Percentiles rank a stretch among this genome's conserved stretches.
Conservation (phyloP, 2,888 invertebrate species). For the Drosophila kambysellisi region DNA sequence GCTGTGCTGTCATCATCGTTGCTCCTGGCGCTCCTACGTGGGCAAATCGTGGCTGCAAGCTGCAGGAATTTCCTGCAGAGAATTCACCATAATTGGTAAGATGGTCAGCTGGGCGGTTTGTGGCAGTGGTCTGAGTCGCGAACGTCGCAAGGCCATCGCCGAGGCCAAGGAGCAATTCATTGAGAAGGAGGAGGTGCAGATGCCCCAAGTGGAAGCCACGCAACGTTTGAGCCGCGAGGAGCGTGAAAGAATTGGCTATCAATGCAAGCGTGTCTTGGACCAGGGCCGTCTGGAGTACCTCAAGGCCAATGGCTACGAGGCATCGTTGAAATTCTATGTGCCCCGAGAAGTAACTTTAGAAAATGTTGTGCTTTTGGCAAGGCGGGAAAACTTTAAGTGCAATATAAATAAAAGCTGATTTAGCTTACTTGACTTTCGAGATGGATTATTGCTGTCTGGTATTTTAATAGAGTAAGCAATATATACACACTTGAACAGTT, state of each 20-base stretch:
- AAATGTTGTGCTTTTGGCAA: slow-evolving; percentile 91
- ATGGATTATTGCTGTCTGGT: neutral
- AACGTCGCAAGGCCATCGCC: slow-evolving; percentile 81
- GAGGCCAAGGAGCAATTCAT: slow-evolving; percentile 40
- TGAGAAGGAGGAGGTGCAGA: slow-evolving; percentile 29
- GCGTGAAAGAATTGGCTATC: slow-evolving; percentile 88
- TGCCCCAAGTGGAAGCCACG: slow-evolving; percentile 26
- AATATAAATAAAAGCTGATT: slow-evolving; percentile 36
- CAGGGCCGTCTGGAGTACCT: slow-evolving; percentile 90
- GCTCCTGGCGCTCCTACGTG: slow-evolving; percentile 89
- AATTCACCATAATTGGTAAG: slow-evolving; percentile 91
- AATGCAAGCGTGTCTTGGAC: slow-evolving; percentile 92
- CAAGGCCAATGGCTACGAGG: slow-evolving; percentile 86
- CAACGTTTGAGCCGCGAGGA: slow-evolving; percentile 83
- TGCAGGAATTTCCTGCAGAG: slow-evolving; percentile 87
- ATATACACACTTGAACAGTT: neutral
- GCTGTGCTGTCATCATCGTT: slow-evolving; percentile 96
- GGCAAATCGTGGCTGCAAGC: slow-evolving; percentile 88
- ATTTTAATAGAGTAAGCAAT: neutral
- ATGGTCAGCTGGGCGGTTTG: slow-evolving; percentile 97
- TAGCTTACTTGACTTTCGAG: neutral
- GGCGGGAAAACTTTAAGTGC: slow-evolving; percentile 20
- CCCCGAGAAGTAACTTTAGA: slow-evolving; percentile 89
- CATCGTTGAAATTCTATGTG: slow-evolving; percentile 89
- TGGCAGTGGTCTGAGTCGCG: slow-evolving; percentile 88